Evolutionary conservation across 2,888 invertebrate species (phyloP), one percentile per base, ranked within the genome.

Genomic region (Nephrotoma guestfalica): DNA sequence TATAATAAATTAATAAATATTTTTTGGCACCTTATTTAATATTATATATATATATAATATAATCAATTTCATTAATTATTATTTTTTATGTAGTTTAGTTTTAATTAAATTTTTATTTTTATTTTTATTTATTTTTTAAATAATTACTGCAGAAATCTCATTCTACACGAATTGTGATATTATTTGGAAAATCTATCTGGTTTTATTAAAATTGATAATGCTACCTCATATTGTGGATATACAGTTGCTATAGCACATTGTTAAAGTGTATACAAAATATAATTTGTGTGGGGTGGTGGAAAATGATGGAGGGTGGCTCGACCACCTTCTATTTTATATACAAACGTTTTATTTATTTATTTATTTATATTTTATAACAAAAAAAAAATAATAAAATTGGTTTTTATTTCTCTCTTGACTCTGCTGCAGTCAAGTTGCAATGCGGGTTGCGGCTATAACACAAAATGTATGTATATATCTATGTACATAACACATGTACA

Each of bases 361-460:
- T 71, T 71, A 30, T 4, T 18, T 57, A 15, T 57, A 57, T 57
- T 57, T 57, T 57, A 57, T 57, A 57, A 57, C 30, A 71, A 30
- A 30, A 18, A 30, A 57, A 57, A 71, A 71, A 30, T 71, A 18
- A 30, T 71, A 71, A 71, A 71, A 71, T 71, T 71, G 71, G 71
- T 71, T 71, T 71, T 71, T 71, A 71, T 71, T 71, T 71, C 71
- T 71, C 71, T 71, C 71, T 71, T 84, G 84, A 84, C 42, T 84
- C 41, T 84, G 84, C 86, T 86, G 86, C 86, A 86, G 86, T 45
- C 51, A 41, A 51, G 51, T 86, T 91, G 90, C 91, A 91, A 90
- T 91, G 91, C 91, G 91, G 91, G 90, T 91, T 90, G 90, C 90
- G 91, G 90, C 90, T 90, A 90, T 15, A 41, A 41, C 42, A 41